Conservation (phyloP, 2,888 invertebrate species). For the Macaria notata region DNA sequence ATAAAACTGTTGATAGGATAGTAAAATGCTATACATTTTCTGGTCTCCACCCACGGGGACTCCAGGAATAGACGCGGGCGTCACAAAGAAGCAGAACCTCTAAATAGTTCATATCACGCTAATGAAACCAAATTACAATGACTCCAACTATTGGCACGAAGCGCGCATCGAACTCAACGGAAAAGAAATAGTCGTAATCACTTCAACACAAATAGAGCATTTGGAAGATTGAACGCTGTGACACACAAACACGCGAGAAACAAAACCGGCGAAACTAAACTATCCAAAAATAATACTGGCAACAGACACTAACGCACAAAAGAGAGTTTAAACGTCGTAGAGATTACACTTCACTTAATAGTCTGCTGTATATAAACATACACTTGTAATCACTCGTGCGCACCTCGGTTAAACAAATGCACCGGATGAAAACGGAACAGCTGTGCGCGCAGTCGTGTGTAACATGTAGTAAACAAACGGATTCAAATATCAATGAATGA, state of each 20-base stretch:
- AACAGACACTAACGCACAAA: conserved; percentile 52
- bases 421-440: conserved; percentile 42
- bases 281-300: conserved; percentile 62
- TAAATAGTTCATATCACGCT: conserved; percentile 54
- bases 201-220: conserved; percentile 33
- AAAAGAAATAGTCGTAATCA: conserved; percentile 10
- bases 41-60: conserved; percentile 62
- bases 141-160: conserved; percentile 24
- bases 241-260: conserved; percentile 49
- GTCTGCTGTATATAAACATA: conserved; percentile 41
- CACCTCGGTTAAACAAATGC: conserved; percentile 59
- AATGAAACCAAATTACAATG: conserved; percentile 62
- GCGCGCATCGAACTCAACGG: neutral
- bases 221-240: conserved; percentile 43
- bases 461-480: conserved; percentile 32
- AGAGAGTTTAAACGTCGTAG: conserved; percentile 30
- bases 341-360: conserved; percentile 39
- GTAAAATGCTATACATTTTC: conserved; percentile 53
- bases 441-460: conserved; percentile 40
- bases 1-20: conserved; percentile 58
- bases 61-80: conserved; percentile 61
- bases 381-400: conserved; percentile 43
- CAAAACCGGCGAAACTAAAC: conserved; percentile 47
- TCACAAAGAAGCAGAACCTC: conserved; percentile 67
- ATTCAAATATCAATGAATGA: conserved; percentile 24